Conservation (phyloP, 2,113 vertebrate genomes). For the Conger conger region DNA sequence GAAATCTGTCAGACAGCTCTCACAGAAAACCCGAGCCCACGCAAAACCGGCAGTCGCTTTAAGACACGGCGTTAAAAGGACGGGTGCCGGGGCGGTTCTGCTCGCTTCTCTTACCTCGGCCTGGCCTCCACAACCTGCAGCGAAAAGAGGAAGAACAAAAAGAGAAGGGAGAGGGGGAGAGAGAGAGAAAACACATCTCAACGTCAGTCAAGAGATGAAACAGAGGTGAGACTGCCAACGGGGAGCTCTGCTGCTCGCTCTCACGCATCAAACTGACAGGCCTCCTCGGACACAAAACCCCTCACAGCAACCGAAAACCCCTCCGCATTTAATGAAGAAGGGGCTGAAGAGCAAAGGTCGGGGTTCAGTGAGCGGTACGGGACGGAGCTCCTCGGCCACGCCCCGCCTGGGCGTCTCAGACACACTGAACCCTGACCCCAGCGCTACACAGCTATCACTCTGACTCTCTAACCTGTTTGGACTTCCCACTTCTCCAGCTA, state of each 20-base stretch:
- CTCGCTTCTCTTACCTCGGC: conserved; percentile 66
- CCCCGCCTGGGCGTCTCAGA: too few relatives aligned
- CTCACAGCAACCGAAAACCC: too few relatives aligned
- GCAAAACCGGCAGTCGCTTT: conserved; percentile 3
- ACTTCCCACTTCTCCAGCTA: too few relatives aligned
- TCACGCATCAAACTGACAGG: too few relatives aligned
- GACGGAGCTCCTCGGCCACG: neutral
- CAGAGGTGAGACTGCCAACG: neutral
- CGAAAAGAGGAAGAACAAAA: conserved; percentile 42
- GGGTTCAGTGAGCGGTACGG: too few relatives aligned
- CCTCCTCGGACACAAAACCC: too few relatives aligned
- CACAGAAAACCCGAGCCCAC: neutral
- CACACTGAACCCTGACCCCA: too few relatives aligned
- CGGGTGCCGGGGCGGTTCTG: conserved; percentile 33
- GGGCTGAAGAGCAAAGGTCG: neutral
- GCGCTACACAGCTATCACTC: too few relatives aligned
- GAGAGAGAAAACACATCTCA: neutral
- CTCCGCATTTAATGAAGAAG: too few relatives aligned
- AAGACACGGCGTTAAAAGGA: conserved; percentile 15
- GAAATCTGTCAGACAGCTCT: neutral
- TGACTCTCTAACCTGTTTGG: too few relatives aligned
- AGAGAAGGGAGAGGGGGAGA: too few relatives aligned
- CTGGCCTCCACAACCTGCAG: conserved; percentile 65
- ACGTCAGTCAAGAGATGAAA: neutral
- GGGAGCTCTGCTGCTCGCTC: too few relatives aligned